These are phyloP conservation scores for Heliconius eleuchia DNA, from an alignment of 1,140 invertebrate genomes.

Conservation along the genomic window DNA sequence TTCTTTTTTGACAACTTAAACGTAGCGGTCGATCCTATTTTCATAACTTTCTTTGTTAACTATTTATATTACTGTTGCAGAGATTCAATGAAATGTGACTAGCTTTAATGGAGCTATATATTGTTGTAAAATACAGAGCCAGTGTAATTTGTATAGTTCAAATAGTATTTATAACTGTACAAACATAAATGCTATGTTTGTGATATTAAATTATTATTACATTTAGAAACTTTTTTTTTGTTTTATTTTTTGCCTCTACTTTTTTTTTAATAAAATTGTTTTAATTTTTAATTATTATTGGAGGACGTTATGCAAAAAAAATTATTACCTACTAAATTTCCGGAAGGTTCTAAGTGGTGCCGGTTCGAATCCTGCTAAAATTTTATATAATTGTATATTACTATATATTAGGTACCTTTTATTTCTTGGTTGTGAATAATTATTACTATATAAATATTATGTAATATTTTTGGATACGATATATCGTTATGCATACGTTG, in stretches of 20 bases:
- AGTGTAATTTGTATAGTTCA: constrained; percentile 80
- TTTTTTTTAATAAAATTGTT: no score
- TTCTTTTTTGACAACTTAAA: constrained; percentile 45
- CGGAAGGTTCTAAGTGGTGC: no score
- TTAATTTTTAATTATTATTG: no score
- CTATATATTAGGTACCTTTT: no score
- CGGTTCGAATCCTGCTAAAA: no score
- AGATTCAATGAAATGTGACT: constrained; percentile 72
- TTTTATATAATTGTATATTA: no score
- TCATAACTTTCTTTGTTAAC: constrained; percentile 77
- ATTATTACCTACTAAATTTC: no score
- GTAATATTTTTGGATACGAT: no score
- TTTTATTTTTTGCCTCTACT: constrained; percentile 22
- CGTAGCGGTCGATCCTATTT: constrained; percentile 51
- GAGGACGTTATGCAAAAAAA: no score
- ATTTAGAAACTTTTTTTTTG: constrained; percentile 49
- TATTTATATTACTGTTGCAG: constrained; percentile 78
- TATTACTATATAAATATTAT: no score
- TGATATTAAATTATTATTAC: constrained; percentile 78
- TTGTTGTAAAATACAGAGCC: constrained; percentile 78
- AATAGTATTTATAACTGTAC: constrained; percentile 75
- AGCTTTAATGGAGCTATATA: constrained; percentile 77
- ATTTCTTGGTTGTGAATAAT: no score
- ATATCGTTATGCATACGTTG: no score
- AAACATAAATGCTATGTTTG: constrained; percentile 73